Evolutionary conservation across 2,113 vertebrate genomes (phyloP), one percentile per base, ranked within the genome.

Genomic region (Chloebia gouldiae): DNA sequence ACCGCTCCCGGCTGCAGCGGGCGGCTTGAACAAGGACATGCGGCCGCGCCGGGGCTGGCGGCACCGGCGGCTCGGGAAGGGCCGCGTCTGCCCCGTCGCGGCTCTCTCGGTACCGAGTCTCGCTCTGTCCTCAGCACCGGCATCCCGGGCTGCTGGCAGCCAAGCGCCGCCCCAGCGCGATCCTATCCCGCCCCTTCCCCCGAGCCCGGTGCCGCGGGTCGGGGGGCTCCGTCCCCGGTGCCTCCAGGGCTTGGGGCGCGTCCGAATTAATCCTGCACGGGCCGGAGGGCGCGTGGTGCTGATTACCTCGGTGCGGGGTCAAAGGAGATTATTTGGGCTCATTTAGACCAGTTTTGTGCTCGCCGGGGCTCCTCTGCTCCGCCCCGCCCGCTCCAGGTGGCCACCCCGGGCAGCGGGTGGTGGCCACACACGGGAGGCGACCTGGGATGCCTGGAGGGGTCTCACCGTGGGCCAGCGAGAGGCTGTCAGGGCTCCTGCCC

Each of bases 331-430:
- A 25, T 50, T 2, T 20, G 7, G 30, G 24, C 57, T 17, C 68
- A 3, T 37, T 70, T 15, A 53, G n/a, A 22, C 2, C 18, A 25
- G 28, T n/a, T 60, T 35, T 28, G 6, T 68, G 18, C 31, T 28
- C 50, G 4, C 5, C 2, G 6, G 5, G 5, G 3, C 6, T 31
- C 31, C 24, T 14, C 44, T 16, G 25, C 28, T 37, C 11, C 0
- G 8, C 15, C 27, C 19, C 21, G 12, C 21, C 63, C 10, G 22
- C 49, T 64, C 19, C 5, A 15, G 31, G 39, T 49, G 31, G 16
- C 40, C 3, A 0, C 25, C 14, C 19, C 13, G 11, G 19, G 37
- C 25, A 15, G 25, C 1, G 10, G 14, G 13, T 3, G 14, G 50
- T 27, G 49, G 49, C 49, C 49, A 27, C 33, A 0, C n/a, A 24